phyloP scores from a whole-genome alignment of 2,113 vertebrate species.

The Emydocephalus ijimae region DNA sequence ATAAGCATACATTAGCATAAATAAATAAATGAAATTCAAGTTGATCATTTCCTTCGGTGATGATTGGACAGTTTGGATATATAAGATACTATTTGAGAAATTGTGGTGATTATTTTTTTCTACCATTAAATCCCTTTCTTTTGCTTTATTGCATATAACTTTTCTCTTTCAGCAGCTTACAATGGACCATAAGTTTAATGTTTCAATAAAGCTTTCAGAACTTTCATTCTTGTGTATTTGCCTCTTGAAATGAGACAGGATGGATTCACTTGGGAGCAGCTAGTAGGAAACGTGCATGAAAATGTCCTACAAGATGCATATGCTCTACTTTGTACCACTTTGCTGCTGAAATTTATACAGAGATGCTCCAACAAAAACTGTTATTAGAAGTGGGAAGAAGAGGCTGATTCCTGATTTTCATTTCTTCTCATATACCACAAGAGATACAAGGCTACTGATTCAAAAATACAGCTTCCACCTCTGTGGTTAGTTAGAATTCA shows the following conservation, averaged over 20 bases:
- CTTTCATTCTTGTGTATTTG: not conserved
- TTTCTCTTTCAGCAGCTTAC: not conserved
- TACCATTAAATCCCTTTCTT: not conserved
- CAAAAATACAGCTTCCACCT: not conserved
- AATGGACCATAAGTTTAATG: not conserved
- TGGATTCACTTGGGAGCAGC: not conserved
- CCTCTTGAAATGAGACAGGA: not conserved
- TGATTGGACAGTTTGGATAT: not conserved
- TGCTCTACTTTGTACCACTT: not conserved
- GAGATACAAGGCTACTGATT: not conserved
- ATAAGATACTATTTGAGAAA: not conserved
- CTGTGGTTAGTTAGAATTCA: not conserved
- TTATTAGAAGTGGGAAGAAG: not conserved
- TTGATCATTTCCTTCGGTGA: not conserved
- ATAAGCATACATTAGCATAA: not conserved
- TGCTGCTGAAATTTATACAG: not conserved
- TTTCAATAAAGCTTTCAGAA: not conserved
- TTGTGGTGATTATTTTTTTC: not conserved
- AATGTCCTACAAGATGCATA: not conserved
- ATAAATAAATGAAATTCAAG: not conserved
- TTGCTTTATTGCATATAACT: not conserved
- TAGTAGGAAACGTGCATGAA: not conserved
- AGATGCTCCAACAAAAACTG: not conserved
- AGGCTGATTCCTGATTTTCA: not conserved
- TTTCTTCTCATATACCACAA: not conserved